These are phyloP conservation scores for Aphelenchoides besseyi DNA, from an alignment of 1,140 invertebrate species.

Conservation along the genomic window DNA sequence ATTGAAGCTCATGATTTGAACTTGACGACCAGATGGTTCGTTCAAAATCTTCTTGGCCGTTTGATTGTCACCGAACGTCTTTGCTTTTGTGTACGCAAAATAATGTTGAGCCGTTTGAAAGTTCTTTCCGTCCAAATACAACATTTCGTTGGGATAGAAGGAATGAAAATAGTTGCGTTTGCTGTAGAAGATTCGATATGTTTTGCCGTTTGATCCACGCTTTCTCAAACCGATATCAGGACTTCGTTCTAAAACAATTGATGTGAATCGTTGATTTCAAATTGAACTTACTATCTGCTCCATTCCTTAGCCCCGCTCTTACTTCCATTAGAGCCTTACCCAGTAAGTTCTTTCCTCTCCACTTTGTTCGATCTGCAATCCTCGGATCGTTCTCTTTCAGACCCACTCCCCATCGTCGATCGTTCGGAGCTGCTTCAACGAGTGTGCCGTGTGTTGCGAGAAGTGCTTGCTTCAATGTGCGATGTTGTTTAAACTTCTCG, in stretches of 20 bases:
- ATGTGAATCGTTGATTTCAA: background rate
- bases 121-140: conserved; percentile 1
- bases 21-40: background rate
- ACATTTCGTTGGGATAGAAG: conserved; percentile 1
- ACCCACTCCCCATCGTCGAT: conserved; percentile 13
- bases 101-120: background rate
- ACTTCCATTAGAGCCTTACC: conserved; percentile 9
- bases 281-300: background rate
- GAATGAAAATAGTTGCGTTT: conserved; percentile 10
- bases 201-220: background rate
- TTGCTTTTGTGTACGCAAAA: conserved; percentile 15
- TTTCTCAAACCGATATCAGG: conserved; percentile 6
- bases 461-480: background rate
- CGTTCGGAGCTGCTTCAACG: conserved; percentile 17
- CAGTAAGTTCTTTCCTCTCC: conserved; percentile 12
- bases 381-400: background rate
- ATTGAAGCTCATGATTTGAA: background rate
- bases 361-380: background rate
- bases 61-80: background rate
- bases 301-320: background rate
- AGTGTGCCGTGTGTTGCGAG: background rate
- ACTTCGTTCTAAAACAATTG: background rate
- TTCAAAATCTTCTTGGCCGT: background rate
- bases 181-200: conserved; percentile 7
- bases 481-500: conserved; percentile 15